Base-by-base conservation (phyloP, 2,113 vertebrate genomes). In the Limanda limanda region DNA sequence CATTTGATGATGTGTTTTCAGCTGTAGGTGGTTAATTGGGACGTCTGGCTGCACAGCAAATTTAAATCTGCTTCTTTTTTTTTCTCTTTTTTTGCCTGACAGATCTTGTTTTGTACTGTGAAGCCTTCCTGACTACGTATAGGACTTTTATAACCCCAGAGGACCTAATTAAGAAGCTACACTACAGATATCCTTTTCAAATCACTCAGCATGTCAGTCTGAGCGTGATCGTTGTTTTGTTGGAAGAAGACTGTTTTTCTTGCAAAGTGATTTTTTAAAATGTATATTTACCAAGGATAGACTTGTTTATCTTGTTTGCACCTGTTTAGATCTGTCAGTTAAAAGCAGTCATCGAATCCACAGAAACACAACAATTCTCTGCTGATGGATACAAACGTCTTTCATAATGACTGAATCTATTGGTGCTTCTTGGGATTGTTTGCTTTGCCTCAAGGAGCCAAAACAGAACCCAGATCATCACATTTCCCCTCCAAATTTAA, bases 91-190 rank as follows among this genome's bases (percentile, higher is more conserved):
- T 81, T 79, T 48, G 45, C 70, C 83, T 62, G 56, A 76, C 90
- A 99, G 97, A 99, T 88, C 90, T 98, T 68, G 97, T 99, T 88
- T 90, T 99, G 90, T 99, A 99, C 94, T 99, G 97, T 78, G 98
- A 99, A 94, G 98, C 97, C 84, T 99, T 99, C 83, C 91, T 99
- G 88, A 99, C 98, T 10, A 99, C 98, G 0, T 99, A 99, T 91
- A 94, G 98, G 86, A 99, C 98, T 2, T 99, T 99, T 81, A 98
- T 99, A 87, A 96, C 91, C 63, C 98, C 98, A 0, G 98, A 99
- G 88, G 98, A 98, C 83, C 97, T 99, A 89, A 99, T 99, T 90
- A 97, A 97, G 93, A 99, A 99, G 90, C 95, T 99, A 81, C 98
- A 98, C 89, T 96, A 98, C 94, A 95, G 98, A 99, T 99, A 99